Conservation (phyloP, 2,888 invertebrate genomes). For the Andrena dorsata region DNA sequence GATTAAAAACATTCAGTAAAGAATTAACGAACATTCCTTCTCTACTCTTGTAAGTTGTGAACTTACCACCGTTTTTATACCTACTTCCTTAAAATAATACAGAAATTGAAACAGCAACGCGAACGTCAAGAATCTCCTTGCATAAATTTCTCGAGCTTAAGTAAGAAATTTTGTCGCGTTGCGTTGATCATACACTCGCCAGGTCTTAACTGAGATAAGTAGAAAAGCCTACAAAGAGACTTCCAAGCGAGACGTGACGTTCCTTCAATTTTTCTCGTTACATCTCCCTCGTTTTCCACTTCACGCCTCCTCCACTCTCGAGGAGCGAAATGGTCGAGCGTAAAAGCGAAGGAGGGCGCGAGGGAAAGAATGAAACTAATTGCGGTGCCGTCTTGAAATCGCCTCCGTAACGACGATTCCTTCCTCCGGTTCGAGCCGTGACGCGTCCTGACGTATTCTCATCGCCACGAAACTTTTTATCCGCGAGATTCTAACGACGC, state of each 20-base stretch:
- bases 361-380: constrained; percentile 75
- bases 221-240: constrained; percentile 13
- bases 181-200: background rate
- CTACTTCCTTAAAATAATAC: no score
- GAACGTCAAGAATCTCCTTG: background rate
- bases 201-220: constrained; percentile 9
- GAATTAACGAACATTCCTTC: no score
- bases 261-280: constrained; percentile 68
- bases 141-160: background rate
- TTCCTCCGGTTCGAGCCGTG: constrained; percentile 41
- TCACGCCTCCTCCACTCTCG: constrained; percentile 53
- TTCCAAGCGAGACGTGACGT: constrained; percentile 57
- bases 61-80: no score
- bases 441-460: constrained; percentile 61
- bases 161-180: constrained; percentile 5
- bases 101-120: background rate
- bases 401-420: constrained; percentile 73
- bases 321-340: constrained; percentile 33
- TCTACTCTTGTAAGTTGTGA: no score
- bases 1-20: no score
- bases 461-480: constrained; percentile 64
- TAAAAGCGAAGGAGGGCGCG: constrained; percentile 27
- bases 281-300: constrained; percentile 56
- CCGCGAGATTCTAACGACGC: constrained; percentile 73
- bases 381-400: constrained; percentile 72